Percentiles rank a stretch among this genome's conserved stretches.
phyloP scores from a whole-genome alignment of 53 echinoderm and acorn worm genomes.

The Patiria pectinifera region DNA sequence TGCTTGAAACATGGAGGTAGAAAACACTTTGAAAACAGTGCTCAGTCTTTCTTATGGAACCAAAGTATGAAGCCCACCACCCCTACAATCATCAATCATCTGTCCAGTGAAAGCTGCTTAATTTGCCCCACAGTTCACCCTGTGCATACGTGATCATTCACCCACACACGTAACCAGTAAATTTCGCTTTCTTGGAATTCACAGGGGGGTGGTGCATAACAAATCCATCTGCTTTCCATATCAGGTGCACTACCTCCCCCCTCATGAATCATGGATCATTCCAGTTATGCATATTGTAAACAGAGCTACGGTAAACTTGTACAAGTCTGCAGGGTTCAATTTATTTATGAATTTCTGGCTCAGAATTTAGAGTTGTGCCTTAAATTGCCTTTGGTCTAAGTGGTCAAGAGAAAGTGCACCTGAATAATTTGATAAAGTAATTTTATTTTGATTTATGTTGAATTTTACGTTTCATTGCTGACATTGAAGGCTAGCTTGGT shows the following conservation, averaged over 20 bases:
- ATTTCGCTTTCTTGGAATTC: conserved; percentile 4
- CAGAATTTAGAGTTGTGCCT: background rate
- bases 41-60: too few species aligned
- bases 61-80: too few species aligned
- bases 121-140: background rate
- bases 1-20: too few species aligned
- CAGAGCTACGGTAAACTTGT: conserved; percentile 24
- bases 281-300: background rate
- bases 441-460: too few species aligned
- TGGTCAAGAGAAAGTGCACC: too few species aligned
- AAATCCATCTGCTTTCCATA: background rate
- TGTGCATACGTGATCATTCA: background rate
- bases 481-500: background rate
- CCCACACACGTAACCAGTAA: background rate
- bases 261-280: conserved; percentile 15
- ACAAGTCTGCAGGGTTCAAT: background rate
- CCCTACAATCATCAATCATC: too few species aligned
- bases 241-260: background rate
- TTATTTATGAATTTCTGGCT: too few species aligned
- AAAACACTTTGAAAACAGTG: too few species aligned
- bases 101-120: background rate
- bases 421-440: too few species aligned
- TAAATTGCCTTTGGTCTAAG: too few species aligned
- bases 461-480: background rate
- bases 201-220: background rate